phyloP scores from a whole-genome alignment of 2,113 vertebrate genomes.

The Saguinus imperator region DNA sequence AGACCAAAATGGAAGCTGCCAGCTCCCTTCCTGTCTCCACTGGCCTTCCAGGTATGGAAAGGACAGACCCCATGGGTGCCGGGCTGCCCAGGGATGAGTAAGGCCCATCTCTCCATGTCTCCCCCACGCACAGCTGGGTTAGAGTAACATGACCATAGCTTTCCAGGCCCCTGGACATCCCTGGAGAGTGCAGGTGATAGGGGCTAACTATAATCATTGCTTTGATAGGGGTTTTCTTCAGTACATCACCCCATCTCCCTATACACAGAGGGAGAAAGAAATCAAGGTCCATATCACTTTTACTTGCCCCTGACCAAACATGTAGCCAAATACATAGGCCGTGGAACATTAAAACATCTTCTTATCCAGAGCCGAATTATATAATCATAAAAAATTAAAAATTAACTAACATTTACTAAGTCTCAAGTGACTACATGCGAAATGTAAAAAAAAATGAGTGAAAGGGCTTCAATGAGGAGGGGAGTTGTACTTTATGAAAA shows the following conservation, averaged over 20 bases:
- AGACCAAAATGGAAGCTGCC: not conserved
- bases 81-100: not conserved
- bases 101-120: not conserved
- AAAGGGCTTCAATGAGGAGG: not conserved
- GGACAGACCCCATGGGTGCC: not conserved
- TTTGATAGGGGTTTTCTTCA: not conserved
- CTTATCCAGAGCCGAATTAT: not conserved
- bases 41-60: not conserved
- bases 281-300: not conserved
- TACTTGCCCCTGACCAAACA: not conserved
- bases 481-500: not conserved
- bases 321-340: not conserved
- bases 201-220: not conserved
- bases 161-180: not conserved
- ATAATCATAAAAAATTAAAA: not conserved
- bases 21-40: not conserved
- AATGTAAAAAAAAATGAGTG: conserved; percentile 11
- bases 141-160: not conserved
- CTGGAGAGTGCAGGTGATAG: not conserved
- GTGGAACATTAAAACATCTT: not conserved
- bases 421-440: not conserved
- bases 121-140: not conserved
- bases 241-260: not conserved
- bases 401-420: not conserved
- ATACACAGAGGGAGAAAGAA: not conserved